Evolutionary conservation across 2,888 invertebrate genomes (phyloP).

Genomic region (Cryptocheilus praepositus): DNA sequence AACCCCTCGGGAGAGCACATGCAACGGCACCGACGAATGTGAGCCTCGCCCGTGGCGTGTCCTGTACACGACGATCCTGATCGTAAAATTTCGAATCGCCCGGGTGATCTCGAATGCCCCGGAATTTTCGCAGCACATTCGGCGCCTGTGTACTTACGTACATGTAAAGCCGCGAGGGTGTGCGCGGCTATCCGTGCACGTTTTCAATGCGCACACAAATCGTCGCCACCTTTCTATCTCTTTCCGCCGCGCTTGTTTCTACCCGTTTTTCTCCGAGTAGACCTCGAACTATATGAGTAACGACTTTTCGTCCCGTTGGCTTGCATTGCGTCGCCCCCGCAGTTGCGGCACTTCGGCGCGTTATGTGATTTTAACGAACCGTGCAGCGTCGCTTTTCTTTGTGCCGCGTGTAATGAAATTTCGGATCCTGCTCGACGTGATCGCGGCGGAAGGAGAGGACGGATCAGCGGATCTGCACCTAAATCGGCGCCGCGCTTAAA

Average conservation of each 20-base stretch:
- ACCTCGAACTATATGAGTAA: no score
- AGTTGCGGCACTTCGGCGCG: no score
- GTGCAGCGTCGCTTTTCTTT: not conserved
- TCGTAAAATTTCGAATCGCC: conserved; percentile 53
- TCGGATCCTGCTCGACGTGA: no score
- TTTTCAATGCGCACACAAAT: not conserved
- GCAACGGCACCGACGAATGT: conserved; percentile 27
- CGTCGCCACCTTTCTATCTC: not conserved
- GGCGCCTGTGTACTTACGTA: not conserved
- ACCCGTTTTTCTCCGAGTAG: not conserved
- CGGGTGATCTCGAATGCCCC: conserved; percentile 31
- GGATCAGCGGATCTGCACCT: no score
- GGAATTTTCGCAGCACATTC: conserved; percentile 20
- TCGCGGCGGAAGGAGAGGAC: no score
- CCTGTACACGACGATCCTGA: conserved; percentile 33
- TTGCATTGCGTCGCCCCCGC: no score
- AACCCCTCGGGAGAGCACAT: not conserved
- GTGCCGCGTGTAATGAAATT: not conserved
- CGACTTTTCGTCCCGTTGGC: no score
- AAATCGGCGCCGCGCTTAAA: no score
- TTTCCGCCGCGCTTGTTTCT: not conserved
- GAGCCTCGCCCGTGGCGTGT: conserved; percentile 16
- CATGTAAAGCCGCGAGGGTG: not conserved
- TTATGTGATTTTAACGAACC: conserved; percentile 3
- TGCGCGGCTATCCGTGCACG: no score